Evolutionary conservation across 2,797 vertebrate species (phyloP).

Genomic region (Adelosebastes latens): DNA sequence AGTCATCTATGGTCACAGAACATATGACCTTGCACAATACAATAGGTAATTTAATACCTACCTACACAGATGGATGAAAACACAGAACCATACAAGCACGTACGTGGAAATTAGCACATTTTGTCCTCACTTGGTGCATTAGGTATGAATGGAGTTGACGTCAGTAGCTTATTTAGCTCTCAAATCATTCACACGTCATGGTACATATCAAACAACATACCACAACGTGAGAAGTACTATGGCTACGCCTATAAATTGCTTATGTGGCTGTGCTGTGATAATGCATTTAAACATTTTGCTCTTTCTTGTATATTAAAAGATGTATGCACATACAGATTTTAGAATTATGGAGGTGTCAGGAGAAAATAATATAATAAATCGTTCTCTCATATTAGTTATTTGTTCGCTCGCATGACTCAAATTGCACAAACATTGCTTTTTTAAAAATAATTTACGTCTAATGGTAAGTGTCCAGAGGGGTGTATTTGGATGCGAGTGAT

Average conservation of each 20-base stretch:
- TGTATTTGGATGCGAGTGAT: too few species aligned
- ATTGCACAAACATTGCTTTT: constrained; percentile 7
- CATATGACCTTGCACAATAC: constrained; percentile 38
- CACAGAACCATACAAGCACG: background rate
- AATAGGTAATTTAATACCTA: constrained; percentile 38
- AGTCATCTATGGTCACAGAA: constrained; percentile 41
- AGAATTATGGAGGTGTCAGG: background rate
- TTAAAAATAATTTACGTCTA: background rate
- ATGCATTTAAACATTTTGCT: background rate
- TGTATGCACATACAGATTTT: background rate
- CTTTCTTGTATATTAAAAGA: background rate
- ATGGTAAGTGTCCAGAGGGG: too few species aligned
- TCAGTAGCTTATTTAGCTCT: background rate
- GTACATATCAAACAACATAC: background rate
- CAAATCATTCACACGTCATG: background rate
- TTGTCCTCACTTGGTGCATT: background rate
- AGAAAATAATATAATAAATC: background rate
- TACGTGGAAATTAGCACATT: background rate
- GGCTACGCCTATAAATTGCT: background rate
- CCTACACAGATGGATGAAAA: constrained; percentile 20
- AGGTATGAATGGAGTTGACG: background rate
- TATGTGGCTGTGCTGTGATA: background rate
- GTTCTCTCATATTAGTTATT: too few species aligned
- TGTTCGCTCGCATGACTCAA: background rate
- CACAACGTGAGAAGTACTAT: background rate